phyloP scores from a whole-genome alignment of 1,140 invertebrate species.

The Nasonia giraulti region DNA sequence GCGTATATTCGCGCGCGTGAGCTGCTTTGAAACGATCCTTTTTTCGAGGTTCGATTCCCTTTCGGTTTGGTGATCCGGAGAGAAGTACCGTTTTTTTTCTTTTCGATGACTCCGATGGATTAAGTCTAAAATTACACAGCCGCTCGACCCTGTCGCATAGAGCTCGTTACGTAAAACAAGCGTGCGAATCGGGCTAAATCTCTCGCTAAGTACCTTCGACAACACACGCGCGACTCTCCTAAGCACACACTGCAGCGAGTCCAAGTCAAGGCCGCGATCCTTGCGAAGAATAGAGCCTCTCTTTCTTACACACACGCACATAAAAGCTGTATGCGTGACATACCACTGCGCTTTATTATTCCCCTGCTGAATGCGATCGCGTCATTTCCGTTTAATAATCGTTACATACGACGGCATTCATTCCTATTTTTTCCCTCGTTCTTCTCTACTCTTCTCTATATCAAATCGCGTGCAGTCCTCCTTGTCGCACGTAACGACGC shows the following conservation, averaged over 20 bases:
- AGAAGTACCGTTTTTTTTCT: neutral
- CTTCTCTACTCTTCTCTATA: neutral
- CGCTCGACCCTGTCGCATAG: neutral
- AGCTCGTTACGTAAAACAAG: slow-evolving; percentile 4
- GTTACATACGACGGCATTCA: neutral
- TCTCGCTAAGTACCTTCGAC: neutral
- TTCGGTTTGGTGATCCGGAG: neutral
- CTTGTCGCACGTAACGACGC: neutral
- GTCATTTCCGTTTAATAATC: neutral
- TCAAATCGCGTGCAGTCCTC: too few species aligned
- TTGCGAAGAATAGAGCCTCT: slow-evolving; percentile 11
- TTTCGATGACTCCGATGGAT: too few species aligned
- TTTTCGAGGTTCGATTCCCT: neutral
- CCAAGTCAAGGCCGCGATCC: slow-evolving; percentile 58
- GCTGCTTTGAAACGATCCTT: neutral
- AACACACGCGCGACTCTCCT: neutral
- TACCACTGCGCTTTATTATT: too few species aligned
- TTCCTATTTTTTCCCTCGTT: neutral
- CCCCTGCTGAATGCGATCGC: too few species aligned
- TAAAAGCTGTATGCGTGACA: too few species aligned
- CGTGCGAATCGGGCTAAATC: slow-evolving; percentile 15
- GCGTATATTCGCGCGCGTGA: neutral
- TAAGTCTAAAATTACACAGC: neutral
- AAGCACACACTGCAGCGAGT: slow-evolving; percentile 30
- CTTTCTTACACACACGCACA: neutral